These are phyloP conservation scores for Bicyclus anynana DNA, from an alignment of 1,140 invertebrate species.

Conservation along the genomic window DNA sequence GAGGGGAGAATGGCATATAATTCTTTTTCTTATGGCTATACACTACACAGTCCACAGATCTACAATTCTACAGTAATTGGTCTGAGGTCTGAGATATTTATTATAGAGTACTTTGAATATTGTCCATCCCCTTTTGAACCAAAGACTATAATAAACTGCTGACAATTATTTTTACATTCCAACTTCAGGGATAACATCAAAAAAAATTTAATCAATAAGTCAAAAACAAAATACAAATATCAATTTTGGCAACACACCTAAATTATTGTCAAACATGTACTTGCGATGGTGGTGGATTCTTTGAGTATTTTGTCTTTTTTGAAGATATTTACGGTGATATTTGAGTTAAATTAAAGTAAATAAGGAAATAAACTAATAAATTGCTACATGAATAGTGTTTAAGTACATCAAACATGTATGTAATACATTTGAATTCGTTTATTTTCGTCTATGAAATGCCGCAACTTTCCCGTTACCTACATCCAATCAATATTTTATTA, in stretches of 20 bases:
- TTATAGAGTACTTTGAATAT: no score
- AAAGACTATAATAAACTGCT: no score
- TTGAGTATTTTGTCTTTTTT: not conserved
- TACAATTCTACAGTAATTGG: no score
- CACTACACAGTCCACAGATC: no score
- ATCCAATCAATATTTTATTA: constrained; percentile 31
- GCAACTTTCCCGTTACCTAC: constrained; percentile 44
- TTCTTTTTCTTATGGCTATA: no score
- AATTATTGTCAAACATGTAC: not conserved
- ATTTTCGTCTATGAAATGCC: not conserved
- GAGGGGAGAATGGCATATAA: no score
- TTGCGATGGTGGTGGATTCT: not conserved
- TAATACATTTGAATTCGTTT: not conserved
- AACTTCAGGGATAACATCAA: no score
- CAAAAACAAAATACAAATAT: not conserved
- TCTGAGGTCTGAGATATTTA: no score
- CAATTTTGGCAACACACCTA: no score
- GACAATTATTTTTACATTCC: no score
- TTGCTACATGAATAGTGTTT: not conserved
- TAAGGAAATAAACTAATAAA: not conserved
- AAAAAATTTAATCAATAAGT: no score
- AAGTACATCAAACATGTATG: not conserved
- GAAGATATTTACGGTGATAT: not conserved
- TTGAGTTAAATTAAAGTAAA: not conserved
- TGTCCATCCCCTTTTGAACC: no score